phyloP scores from a whole-genome alignment of 2,113 vertebrate species.

The Centropristis striata region DNA sequence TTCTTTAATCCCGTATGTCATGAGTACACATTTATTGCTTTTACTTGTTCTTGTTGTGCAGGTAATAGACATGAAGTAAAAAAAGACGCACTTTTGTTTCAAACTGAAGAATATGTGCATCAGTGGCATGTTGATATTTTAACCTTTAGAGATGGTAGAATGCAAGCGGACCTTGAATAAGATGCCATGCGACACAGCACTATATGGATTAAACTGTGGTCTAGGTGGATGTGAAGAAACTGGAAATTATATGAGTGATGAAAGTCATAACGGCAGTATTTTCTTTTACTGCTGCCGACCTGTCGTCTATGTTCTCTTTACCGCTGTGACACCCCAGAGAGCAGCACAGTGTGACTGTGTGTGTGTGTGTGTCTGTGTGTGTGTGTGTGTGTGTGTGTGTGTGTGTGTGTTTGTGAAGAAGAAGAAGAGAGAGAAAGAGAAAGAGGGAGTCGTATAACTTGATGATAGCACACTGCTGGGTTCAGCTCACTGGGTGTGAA shows the following conservation, averaged over 20 bases:
- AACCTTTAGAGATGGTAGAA: slow-evolving; percentile 30
- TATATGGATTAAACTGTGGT: slow-evolving; percentile 39
- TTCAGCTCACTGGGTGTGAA: slow-evolving; percentile 65
- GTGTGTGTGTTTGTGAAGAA: neutral
- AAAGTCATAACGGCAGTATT: slow-evolving; percentile 54
- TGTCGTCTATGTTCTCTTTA: slow-evolving; percentile 56
- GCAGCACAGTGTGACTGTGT: slow-evolving; percentile 7
- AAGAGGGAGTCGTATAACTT: slow-evolving; percentile 52
- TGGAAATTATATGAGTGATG: slow-evolving; percentile 57
- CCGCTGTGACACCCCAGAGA: slow-evolving; percentile 53
- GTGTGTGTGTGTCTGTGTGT: slow-evolving; percentile 1
- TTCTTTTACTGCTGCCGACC: slow-evolving; percentile 56
- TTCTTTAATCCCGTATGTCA: slow-evolving; percentile 23
- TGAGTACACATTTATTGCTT: slow-evolving; percentile 9
- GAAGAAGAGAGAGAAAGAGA: slow-evolving; percentile 27
- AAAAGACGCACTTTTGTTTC: slow-evolving; percentile 29
- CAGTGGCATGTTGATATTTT: slow-evolving; percentile 42
- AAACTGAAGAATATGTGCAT: slow-evolving; percentile 16
- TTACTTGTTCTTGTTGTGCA: slow-evolving; percentile 10
- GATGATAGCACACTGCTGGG: slow-evolving; percentile 60
- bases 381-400: slow-evolving; percentile 6
- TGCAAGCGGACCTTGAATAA: slow-evolving; percentile 36
- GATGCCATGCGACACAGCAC: slow-evolving; percentile 8
- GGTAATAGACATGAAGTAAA: slow-evolving; percentile 3
- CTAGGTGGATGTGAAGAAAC: slow-evolving; percentile 43